Evolutionary conservation across 2,113 vertebrate genomes (phyloP), one percentile per base, ranked within the genome.

Genomic region (Dicentrarchus labrax): DNA sequence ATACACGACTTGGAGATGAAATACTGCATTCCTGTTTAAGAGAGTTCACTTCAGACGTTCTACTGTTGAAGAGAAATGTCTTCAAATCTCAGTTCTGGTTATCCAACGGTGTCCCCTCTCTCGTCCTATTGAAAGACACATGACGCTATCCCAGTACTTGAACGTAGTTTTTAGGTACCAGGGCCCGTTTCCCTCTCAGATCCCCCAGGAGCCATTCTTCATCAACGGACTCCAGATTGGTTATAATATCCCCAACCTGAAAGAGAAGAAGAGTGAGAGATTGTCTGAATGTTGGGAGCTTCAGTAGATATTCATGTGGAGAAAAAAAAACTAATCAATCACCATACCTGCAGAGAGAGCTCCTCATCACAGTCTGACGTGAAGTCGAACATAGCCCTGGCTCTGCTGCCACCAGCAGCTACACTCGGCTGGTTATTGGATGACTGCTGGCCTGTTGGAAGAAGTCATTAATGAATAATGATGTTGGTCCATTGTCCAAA

Each of bases 201-300:
- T 97, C 96, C 77, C 97, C 97, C 53, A 95, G 92, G 95, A 98
- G 96, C 98, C 98, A 99, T 83, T 98, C 97, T 0, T 96, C 88
- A 12, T 97, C 96, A 4, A 98, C 70, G 11, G 94, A 81, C 93
- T 97, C 96, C 88, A 98, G 84, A 74, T 94, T 94, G 62, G 95
- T 95, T 85, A 99, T 90, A 16, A 94, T 73, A 66, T 97, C 97
- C 30, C 97, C 98, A 54, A 89, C 95, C 98, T 99, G 95, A 15
- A 89, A 84, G 66, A 45, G n/a, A 70, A 21, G 24, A 21, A 51
- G 45, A 5, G 45, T 24, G 8, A 59, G 6, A 48, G 3, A 30
- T 30, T 16, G 8, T 53, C 0, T n/a, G 4, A 5, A 43, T 30
- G 24, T 8, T 5, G 30, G 3, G 0, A n/a, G 43, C 2, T 56